A percentile compares a stretch with the other conserved stretches of the same genome.
phyloP scores from a whole-genome alignment of 2,888 invertebrate species.

The Rhagium mordax region DNA sequence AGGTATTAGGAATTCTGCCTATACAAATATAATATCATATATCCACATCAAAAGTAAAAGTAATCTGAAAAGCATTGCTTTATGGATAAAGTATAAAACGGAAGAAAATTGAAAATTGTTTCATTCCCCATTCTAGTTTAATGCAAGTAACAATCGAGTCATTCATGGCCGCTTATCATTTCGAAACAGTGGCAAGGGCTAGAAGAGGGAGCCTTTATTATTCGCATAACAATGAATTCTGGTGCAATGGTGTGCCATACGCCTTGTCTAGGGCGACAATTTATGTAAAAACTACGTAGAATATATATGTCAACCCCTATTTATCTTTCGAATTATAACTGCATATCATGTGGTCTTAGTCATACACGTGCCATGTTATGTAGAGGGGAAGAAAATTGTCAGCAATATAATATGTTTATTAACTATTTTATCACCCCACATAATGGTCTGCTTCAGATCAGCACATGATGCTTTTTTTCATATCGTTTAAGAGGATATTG shows the following conservation, averaged over 20 bases:
- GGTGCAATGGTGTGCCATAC: slow-evolving; percentile 46
- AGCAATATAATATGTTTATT: slow-evolving; percentile 43
- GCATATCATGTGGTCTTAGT: slow-evolving; percentile 67
- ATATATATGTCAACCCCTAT: slow-evolving; percentile 67
- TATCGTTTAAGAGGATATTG: slow-evolving; percentile 42
- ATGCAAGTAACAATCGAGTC: slow-evolving; percentile 53
- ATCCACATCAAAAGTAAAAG: slow-evolving; percentile 38
- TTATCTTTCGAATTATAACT: slow-evolving; percentile 67
- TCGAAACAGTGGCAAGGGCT: slow-evolving; percentile 50
- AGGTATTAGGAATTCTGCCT: slow-evolving; percentile 38
- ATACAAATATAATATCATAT: slow-evolving; percentile 41
- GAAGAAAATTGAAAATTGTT: slow-evolving; percentile 38
- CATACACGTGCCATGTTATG: slow-evolving; percentile 61
- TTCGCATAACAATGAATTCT: slow-evolving; percentile 56
- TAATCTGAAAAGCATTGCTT: slow-evolving; percentile 34
- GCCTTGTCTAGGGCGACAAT: slow-evolving; percentile 57
- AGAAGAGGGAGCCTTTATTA: slow-evolving; percentile 55
- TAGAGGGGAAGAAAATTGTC: slow-evolving; percentile 2
- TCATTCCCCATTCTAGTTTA: slow-evolving; percentile 34
- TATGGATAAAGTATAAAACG: slow-evolving; percentile 34
- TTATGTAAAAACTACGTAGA: slow-evolving; percentile 63
- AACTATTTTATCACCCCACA: slow-evolving; percentile 47
- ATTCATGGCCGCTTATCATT: slow-evolving; percentile 58
- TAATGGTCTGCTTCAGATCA: slow-evolving; percentile 39
- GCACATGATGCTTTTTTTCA: slow-evolving; percentile 45